A percentile compares a stretch with the other conserved stretches of the same genome.
Conservation (phyloP, 2,113 vertebrate species). For the Upupa epops region DNA sequence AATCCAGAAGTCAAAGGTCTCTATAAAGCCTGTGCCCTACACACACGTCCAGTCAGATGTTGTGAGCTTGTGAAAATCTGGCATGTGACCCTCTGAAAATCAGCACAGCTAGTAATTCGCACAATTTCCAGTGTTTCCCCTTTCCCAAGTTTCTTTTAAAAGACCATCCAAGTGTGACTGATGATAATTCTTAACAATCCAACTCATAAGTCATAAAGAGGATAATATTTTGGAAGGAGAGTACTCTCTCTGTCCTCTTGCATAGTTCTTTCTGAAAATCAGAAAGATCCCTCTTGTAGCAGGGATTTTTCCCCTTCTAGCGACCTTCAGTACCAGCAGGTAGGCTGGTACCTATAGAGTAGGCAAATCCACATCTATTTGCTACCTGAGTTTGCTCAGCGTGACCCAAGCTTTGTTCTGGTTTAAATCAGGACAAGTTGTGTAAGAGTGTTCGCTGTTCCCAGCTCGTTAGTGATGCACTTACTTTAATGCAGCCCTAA, state of each 20-base stretch:
- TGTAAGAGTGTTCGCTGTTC: background rate
- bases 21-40: background rate
- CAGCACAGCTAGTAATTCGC: background rate
- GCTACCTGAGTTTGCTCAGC: background rate
- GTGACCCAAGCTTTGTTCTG: background rate
- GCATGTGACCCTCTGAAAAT: background rate
- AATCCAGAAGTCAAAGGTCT: too few relatives aligned
- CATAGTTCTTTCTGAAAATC: background rate
- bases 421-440: background rate
- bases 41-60: background rate
- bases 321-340: background rate
- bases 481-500: background rate
- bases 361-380: background rate
- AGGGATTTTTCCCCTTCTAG: too few relatives aligned
- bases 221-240: background rate
- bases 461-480: background rate
- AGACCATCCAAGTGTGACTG: background rate
- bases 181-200: background rate
- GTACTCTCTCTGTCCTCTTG: background rate
- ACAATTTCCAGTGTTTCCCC: background rate
- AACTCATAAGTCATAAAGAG: background rate
- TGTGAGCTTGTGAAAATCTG: background rate
- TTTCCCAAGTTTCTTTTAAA: background rate
- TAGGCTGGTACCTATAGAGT: background rate
- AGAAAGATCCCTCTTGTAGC: background rate